A percentile compares a stretch with the other conserved stretches of the same genome.
Evolutionary conservation across 2,888 invertebrate species (phyloP).

Genomic region (Odontothrips loti): DNA sequence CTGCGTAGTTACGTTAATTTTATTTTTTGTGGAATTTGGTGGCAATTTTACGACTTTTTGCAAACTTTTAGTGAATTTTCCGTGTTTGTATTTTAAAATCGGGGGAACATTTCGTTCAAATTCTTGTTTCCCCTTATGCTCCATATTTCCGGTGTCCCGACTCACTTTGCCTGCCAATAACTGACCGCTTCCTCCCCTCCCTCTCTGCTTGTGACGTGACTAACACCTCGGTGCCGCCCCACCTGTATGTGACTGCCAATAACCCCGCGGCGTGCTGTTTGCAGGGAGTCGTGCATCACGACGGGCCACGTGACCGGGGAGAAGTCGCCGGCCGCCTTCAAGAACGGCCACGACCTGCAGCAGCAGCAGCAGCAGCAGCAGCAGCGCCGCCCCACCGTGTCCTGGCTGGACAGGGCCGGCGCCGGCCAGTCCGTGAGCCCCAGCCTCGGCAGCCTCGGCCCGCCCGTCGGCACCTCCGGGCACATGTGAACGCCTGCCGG

Average conservation of each 20-base stretch:
- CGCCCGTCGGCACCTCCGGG: background rate
- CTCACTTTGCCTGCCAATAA: background rate
- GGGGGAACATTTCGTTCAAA: background rate
- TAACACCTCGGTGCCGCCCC: too few relatives aligned
- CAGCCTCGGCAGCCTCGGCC: background rate
- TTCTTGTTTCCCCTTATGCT: background rate
- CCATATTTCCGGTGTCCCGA: background rate
- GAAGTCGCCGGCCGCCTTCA: background rate
- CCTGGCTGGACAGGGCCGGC: constrained; percentile 1
- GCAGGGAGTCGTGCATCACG: background rate
- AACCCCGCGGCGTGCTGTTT: background rate
- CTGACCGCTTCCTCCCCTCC: too few relatives aligned
- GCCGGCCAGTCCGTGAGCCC: background rate
- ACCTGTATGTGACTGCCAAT: too few relatives aligned
- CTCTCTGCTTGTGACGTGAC: too few relatives aligned
- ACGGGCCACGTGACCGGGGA: background rate
- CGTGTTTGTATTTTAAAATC: background rate
- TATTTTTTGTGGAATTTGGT: too few relatives aligned
- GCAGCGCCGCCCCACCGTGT: background rate
- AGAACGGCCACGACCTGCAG: constrained; percentile 8
- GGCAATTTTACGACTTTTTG: background rate
- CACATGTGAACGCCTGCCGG: background rate
- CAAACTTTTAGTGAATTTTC: background rate
- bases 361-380: background rate
- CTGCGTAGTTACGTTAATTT: too few relatives aligned